A percentile compares a stretch with the other conserved stretches of the same genome.
phyloP scores from a whole-genome alignment of 2,113 vertebrate species.

The Actenoides lindsayi region DNA sequence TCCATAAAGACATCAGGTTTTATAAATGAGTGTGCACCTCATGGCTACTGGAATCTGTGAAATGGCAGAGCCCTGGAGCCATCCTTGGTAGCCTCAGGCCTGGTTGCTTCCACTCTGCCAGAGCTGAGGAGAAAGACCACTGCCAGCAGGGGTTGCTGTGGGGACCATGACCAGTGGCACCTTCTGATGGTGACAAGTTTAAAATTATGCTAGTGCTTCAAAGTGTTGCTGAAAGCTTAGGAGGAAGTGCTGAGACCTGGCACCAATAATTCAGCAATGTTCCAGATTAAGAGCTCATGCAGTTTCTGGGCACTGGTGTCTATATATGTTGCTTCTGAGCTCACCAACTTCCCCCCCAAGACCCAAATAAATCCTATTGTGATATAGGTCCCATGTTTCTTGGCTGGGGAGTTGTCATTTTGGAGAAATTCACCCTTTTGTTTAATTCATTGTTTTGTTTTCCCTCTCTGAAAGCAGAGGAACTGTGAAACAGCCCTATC shows the following conservation, averaged over 20 bases:
- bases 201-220: not conserved
- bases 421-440: not conserved
- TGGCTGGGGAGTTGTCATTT: not conserved
- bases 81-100: fast-evolving
- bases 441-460: conserved; percentile 4
- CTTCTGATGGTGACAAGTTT: not conserved
- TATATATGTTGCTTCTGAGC: not conserved
- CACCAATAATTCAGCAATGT: fast-evolving
- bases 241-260: not conserved
- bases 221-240: not conserved
- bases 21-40: not conserved
- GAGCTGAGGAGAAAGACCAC: not conserved
- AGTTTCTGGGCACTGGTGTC: not conserved
- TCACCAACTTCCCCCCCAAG: not conserved
- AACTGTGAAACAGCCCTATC: not conserved
- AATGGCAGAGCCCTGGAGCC: fast-evolving
- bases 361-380: not conserved
- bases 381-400: not conserved
- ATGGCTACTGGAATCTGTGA: not conserved
- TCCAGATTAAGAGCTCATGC: not conserved
- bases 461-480: not conserved
- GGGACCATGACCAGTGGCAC: not conserved
- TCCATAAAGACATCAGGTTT: not conserved
- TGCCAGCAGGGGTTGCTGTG: fast-evolving
- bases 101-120: not conserved